Percentiles rank a stretch among this genome's conserved stretches.
phyloP scores from a whole-genome alignment of 2,113 vertebrate genomes.

The Centropus unirufus region DNA sequence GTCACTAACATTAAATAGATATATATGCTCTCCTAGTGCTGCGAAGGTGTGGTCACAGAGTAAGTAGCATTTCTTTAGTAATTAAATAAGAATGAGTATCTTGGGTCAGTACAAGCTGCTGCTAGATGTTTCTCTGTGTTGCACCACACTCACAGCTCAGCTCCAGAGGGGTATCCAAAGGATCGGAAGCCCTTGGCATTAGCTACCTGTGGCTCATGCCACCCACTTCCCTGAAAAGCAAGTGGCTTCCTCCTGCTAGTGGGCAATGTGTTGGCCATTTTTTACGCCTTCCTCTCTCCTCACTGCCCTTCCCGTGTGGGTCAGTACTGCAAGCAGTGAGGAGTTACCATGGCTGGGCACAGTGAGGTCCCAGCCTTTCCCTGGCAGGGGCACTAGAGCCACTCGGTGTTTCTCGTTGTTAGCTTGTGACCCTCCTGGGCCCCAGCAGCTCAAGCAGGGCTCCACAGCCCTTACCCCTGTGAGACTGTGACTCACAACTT shows the following conservation, averaged over 20 bases:
- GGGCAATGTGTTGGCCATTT: neutral
- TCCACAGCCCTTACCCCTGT: no score
- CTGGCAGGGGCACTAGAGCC: neutral
- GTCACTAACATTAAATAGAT: neutral
- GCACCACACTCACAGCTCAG: neutral
- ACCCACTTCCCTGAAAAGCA: neutral
- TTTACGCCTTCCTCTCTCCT: neutral
- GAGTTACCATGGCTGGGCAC: rapidly evolving
- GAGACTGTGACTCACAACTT: rapidly evolving
- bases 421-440: rapidly evolving
- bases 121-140: neutral
- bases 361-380: rapidly evolving
- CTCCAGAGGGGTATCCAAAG: neutral
- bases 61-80: neutral
- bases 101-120: neutral
- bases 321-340: rapidly evolving
- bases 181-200: neutral
- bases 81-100: neutral
- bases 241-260: neutral
- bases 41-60: neutral
- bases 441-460: neutral
- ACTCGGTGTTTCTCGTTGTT: rapidly evolving
- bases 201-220: neutral
- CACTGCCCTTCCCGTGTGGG: neutral
- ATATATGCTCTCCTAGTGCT: neutral